These are phyloP conservation scores for Urocyon cinereoargenteus DNA, from an alignment of 2,797 vertebrate species.

Conservation along the genomic window DNA sequence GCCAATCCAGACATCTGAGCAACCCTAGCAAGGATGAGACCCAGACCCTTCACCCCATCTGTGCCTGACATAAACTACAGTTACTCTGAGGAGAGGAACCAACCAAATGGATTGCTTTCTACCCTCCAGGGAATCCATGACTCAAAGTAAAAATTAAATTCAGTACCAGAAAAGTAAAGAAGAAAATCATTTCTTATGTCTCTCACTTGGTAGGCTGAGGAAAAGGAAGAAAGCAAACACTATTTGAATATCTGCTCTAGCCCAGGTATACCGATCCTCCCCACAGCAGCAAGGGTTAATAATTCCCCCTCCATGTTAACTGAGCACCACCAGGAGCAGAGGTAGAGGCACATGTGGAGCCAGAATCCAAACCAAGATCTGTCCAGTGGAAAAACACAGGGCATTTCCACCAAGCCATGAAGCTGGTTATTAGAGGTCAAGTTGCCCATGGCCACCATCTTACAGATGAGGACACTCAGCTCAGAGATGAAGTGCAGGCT, in stretches of 20 bases:
- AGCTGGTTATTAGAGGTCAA: too few species aligned
- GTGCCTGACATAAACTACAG: not conserved
- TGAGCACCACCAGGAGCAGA: not conserved
- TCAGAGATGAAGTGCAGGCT: not conserved
- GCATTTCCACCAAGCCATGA: rapidly evolving
- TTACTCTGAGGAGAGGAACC: not conserved
- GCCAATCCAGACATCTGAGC: not conserved
- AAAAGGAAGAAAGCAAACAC: not conserved
- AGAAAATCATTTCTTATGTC: not conserved
- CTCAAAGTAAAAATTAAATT: not conserved
- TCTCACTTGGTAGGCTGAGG: not conserved
- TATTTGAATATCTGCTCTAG: rapidly evolving
- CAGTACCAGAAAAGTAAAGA: not conserved
- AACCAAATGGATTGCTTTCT: not conserved
- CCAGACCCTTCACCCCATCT: not conserved
- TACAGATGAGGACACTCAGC: not conserved
- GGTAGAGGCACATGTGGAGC: rapidly evolving
- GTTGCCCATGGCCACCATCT: rapidly evolving
- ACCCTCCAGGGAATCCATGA: too few species aligned
- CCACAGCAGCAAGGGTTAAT: rapidly evolving
- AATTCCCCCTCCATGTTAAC: too few species aligned
- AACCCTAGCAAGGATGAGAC: not conserved
- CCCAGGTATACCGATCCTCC: rapidly evolving
- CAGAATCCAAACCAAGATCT: not conserved
- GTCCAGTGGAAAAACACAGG: rapidly evolving